phyloP scores from a whole-genome alignment of 2,797 vertebrate species.

The Allobates femoralis region DNA sequence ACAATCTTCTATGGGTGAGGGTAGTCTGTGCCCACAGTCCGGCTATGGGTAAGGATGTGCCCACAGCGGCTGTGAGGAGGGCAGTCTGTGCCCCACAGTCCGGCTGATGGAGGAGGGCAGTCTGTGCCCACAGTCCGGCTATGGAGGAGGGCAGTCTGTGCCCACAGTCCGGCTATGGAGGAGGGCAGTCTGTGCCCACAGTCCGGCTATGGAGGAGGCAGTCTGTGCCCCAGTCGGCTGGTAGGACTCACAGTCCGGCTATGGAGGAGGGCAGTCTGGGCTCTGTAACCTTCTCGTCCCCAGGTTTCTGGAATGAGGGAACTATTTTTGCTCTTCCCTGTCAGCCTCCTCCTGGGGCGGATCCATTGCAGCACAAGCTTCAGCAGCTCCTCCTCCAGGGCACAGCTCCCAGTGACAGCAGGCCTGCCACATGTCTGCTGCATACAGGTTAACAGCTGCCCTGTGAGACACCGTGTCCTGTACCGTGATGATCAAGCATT shows the following conservation, averaged over 20 bases:
- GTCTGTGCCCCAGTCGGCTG: too few relatives aligned
- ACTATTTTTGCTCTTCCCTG: constrained; percentile 15
- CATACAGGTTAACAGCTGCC: neutral
- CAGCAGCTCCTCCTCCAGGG: neutral
- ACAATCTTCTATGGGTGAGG: neutral
- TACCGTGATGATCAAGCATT: neutral
- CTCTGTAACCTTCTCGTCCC: neutral
- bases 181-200: too few relatives aligned
- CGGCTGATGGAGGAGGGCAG: too few relatives aligned
- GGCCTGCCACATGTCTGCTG: neutral
- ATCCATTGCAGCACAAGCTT: neutral
- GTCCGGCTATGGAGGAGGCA: too few relatives aligned
- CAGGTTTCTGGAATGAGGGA: neutral
- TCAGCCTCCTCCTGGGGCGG: constrained; percentile 40
- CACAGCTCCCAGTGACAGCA: neutral
- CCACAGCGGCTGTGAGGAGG: too few relatives aligned
- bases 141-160: too few relatives aligned
- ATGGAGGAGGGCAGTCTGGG: neutral
- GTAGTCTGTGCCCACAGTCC: too few relatives aligned
- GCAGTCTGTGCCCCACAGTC: too few relatives aligned
- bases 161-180: too few relatives aligned
- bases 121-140: too few relatives aligned
- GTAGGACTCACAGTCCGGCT: too few relatives aligned
- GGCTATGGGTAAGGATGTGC: too few relatives aligned
- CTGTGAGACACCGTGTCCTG: neutral